Conservation (phyloP, 37 sponge, comb jelly and placozoan genomes). For the Cliona cf. orientalis region DNA sequence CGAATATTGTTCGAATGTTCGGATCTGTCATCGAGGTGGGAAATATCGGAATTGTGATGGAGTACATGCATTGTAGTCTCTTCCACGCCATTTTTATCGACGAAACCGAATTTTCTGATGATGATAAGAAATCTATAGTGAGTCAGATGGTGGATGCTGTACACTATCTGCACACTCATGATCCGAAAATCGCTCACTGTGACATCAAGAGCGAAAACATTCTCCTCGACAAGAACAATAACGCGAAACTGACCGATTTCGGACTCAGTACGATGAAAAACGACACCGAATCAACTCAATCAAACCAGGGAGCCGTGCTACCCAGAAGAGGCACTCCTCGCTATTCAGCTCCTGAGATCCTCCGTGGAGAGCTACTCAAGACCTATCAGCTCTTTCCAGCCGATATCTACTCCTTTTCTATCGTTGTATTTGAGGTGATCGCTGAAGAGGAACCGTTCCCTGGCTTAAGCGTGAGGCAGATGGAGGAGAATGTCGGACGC, state of each 20-base stretch:
- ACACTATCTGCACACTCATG: conserved; percentile 26
- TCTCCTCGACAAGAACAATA: conserved; percentile 31
- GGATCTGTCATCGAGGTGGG: conserved; percentile 22
- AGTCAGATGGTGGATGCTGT: conserved; percentile 36
- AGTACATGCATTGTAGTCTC: conserved; percentile 26
- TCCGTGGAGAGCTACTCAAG: conserved; percentile 45
- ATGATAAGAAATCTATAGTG: conserved; percentile 28
- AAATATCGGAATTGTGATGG: conserved; percentile 50
- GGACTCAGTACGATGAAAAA: conserved; percentile 36
- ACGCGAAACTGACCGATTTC: conserved; percentile 43
- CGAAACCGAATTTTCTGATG: not conserved
- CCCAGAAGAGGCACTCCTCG: conserved; percentile 50
- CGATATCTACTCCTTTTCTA: conserved; percentile 53
- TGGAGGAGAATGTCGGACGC: conserved; percentile 29
- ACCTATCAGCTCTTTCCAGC: conserved; percentile 6
- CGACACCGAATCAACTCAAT: conserved; percentile 16
- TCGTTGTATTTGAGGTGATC: conserved; percentile 53
- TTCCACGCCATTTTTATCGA: conserved; percentile 35
- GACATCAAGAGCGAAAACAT: conserved; percentile 51
- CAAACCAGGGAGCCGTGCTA: not conserved
- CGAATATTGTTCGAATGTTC: conserved; percentile 43
- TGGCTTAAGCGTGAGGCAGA: conserved; percentile 41
- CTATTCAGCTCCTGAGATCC: conserved; percentile 64
- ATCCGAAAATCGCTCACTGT: conserved; percentile 43
- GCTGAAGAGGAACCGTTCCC: conserved; percentile 50